Evolutionary conservation across 1,140 invertebrate genomes (phyloP).

Genomic region (Glossosoma conforme): DNA sequence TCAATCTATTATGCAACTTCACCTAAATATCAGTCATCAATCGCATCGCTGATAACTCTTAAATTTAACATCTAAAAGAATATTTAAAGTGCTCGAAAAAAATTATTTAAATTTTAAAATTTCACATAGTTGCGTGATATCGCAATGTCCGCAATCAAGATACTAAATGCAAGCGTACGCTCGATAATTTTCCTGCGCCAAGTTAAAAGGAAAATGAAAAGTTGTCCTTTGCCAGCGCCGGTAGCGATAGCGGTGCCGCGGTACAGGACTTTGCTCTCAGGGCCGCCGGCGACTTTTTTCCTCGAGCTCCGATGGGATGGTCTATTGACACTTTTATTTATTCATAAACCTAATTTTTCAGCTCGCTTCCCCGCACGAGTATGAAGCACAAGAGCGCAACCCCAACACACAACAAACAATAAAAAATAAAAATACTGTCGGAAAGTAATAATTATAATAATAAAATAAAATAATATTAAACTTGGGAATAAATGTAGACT

Average conservation of each 20-base stretch:
- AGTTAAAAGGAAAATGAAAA: conserved; percentile 16
- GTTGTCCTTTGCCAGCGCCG: conserved; percentile 11
- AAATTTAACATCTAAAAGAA: too few relatives aligned
- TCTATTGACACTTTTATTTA: conserved; percentile 28
- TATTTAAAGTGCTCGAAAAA: neutral
- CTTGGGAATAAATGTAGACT: too few relatives aligned
- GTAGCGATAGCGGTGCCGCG: conserved; percentile 7
- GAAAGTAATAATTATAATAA: too few relatives aligned
- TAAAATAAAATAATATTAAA: too few relatives aligned
- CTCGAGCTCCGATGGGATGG: too few relatives aligned
- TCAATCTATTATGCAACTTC: too few relatives aligned
- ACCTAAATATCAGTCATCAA: too few relatives aligned
- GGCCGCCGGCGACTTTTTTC: conserved; percentile 13
- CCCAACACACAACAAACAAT: too few relatives aligned
- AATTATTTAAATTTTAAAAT: conserved; percentile 1
- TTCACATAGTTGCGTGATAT: too few relatives aligned
- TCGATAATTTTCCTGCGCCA: conserved; percentile 8
- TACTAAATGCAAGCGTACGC: conserved; percentile 4
- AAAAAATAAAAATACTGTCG: too few relatives aligned
- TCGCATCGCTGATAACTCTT: too few relatives aligned
- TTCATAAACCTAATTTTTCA: conserved; percentile 30
- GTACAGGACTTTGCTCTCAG: conserved; percentile 27
- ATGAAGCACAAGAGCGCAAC: too few relatives aligned
- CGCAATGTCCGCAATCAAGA: conserved; percentile 14
- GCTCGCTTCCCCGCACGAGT: conserved; percentile 19